Conservation (phyloP, 2,797 vertebrate species). For the Erpetoichthys calabaricus region DNA sequence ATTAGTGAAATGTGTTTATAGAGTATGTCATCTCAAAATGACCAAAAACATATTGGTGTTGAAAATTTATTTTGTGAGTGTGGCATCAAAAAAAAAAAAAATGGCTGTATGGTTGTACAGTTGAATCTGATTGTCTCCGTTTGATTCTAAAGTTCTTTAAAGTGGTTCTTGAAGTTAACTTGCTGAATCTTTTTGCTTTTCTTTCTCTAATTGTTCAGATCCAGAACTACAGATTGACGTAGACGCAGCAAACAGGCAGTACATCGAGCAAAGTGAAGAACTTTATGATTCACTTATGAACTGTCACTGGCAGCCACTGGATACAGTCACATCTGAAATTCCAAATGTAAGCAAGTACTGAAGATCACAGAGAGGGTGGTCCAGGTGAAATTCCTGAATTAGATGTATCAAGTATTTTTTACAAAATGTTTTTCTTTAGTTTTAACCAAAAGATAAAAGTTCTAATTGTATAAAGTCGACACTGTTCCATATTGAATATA, state of each 20-base stretch:
- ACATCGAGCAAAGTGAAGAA: conserved; percentile 79
- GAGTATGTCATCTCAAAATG: too few species aligned
- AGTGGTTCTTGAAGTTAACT: not conserved
- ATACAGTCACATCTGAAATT: conserved; percentile 59
- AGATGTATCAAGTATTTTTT: too few species aligned
- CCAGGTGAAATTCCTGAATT: not conserved
- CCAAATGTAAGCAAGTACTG: conserved; percentile 38
- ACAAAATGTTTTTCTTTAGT: too few species aligned
- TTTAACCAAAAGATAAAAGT: too few species aligned
- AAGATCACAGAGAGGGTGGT: conserved; percentile 14
- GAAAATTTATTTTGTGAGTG: not conserved
- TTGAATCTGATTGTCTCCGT: not conserved
- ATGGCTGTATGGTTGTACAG: not conserved
- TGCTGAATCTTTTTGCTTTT: not conserved
- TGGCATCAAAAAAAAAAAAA: not conserved
- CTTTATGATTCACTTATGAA: conserved; percentile 76
- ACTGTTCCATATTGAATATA: too few species aligned
- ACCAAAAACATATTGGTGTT: too few species aligned
- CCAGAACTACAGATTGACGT: conserved; percentile 63
- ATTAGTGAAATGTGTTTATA: too few species aligned
- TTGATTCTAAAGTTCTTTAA: conserved; percentile 17
- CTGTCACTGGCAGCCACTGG: conserved; percentile 78
- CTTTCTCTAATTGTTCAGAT: conserved; percentile 38
- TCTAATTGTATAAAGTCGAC: too few species aligned
- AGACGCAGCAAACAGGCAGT: conserved; percentile 73